Evolutionary conservation across 2,113 vertebrate species (phyloP).

Genomic region (Aldabrachelys gigantea): DNA sequence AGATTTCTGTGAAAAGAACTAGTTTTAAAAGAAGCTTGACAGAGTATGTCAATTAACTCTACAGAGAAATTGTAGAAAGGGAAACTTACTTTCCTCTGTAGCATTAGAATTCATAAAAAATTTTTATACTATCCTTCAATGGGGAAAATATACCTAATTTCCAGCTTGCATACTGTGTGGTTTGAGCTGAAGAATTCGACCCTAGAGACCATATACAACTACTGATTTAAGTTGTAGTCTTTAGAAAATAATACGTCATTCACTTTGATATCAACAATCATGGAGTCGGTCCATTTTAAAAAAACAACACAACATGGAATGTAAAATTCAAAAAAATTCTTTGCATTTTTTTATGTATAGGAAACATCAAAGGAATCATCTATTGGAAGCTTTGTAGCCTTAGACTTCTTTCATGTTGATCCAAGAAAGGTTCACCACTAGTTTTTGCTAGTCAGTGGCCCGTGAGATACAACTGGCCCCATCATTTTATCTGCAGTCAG

Average conservation of each 20-base stretch:
- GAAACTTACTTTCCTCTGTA: slow-evolving; percentile 61
- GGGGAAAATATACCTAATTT: slow-evolving; percentile 63
- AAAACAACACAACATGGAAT: slow-evolving; percentile 26
- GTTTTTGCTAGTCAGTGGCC: slow-evolving; percentile 56
- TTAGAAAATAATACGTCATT: slow-evolving; percentile 60
- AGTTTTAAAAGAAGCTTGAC: slow-evolving; percentile 62
- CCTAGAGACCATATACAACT: slow-evolving; percentile 54
- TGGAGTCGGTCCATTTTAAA: slow-evolving; percentile 16
- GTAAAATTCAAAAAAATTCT: slow-evolving; percentile 55
- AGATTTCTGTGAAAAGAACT: slow-evolving; percentile 67
- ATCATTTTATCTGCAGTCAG: slow-evolving; percentile 65
- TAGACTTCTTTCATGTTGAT: slow-evolving; percentile 77
- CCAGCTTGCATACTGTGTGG: slow-evolving; percentile 63
- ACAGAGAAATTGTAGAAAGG: slow-evolving; percentile 31
- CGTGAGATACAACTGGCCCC: slow-evolving; percentile 65
- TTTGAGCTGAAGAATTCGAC: slow-evolving; percentile 64
- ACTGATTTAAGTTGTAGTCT: slow-evolving; percentile 73
- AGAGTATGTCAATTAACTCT: slow-evolving; percentile 54
- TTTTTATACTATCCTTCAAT: slow-evolving; percentile 62
- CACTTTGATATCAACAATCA: slow-evolving; percentile 68
- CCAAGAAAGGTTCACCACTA: slow-evolving; percentile 74
- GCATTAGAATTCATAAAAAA: slow-evolving; percentile 63
- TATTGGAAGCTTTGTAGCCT: slow-evolving; percentile 72
- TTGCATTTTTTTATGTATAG: slow-evolving; percentile 47
- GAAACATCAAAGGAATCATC: slow-evolving; percentile 72